Conservation (phyloP, 2,888 invertebrate genomes). For the Gastrophysa polygoni region DNA sequence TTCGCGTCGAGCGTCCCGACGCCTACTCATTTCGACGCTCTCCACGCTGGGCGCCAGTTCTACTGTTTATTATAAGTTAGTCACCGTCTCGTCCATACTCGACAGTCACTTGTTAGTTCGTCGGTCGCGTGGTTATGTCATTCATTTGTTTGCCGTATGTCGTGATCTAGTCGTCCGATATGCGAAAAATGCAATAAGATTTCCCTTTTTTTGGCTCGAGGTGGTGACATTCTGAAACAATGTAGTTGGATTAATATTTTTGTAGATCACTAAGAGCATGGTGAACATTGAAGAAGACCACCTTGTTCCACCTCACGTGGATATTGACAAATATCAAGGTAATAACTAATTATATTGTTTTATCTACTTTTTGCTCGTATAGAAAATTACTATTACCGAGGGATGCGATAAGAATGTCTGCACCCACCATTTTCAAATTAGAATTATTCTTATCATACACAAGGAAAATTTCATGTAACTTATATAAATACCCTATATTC, state of each 20-base stretch:
- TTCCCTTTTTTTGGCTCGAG: too few species aligned
- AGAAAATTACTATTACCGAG: too few species aligned
- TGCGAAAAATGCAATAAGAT: background rate
- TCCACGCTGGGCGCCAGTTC: conserved; percentile 9
- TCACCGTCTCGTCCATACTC: too few species aligned
- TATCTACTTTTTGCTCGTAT: too few species aligned
- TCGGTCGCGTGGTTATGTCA: background rate
- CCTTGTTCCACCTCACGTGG: conserved; percentile 40
- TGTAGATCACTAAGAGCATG: conserved; percentile 4
- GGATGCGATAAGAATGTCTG: background rate
- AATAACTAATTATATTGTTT: too few species aligned
- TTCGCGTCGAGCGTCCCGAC: conserved; percentile 16
- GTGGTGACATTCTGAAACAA: background rate
- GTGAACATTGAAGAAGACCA: conserved; percentile 38
- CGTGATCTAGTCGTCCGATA: background rate
- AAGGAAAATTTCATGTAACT: too few species aligned
- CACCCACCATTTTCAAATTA: too few species aligned
- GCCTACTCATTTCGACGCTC: conserved; percentile 9
- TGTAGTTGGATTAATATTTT: background rate
- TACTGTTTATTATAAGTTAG: conserved; percentile 13
- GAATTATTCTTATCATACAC: too few species aligned
- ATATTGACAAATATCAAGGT: conserved; percentile 46
- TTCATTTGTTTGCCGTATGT: background rate
- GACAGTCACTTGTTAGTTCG: conserved; percentile 35
- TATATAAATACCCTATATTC: too few species aligned